Base-by-base conservation (phyloP, 2,797 vertebrate genomes). In the Cryptoblepharus egeriae region DNA sequence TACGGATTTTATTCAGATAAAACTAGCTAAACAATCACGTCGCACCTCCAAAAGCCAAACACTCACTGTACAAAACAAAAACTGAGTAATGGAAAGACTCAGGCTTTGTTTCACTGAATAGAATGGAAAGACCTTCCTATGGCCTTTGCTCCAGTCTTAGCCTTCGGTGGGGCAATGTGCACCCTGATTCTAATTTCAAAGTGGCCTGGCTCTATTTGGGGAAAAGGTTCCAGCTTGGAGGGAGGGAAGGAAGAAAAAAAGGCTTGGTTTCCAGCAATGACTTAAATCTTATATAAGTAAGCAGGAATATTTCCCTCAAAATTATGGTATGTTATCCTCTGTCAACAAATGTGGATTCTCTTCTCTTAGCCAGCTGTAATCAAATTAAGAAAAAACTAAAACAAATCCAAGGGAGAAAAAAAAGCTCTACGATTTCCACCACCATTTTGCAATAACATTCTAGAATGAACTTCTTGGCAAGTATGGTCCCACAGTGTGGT, bases 331-430 rank as follows among this genome's bases (percentile, higher is more conserved):
- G 16, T 11, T n/a, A 49, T 72, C n/a, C 24, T 42, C 55, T 60
- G 24, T 63, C 42, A 64, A 75, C 49, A 42, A 75, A 75, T 35
- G 52, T n/a, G 22, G 87, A 39, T 67, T 68, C 35, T 85, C 90
- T 92, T 87, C 89, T 91, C 90, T 89, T 88, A 92, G 84, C 32
- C 84, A 80, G 55, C 81, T 90, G 86, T 88, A 92, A 88, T 87
- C 85, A 92, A 91, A 88, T 86, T 78, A 76, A 71, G 79, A 86
- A 87, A 85, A 87, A 79, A 87, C 81, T 81, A 89, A 87, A 89
- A 72, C 78, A 86, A 90, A 86, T 87, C 61, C 90, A 74, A 72
- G 82, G 35, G 32, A 26, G 15, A 15, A 80, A 39, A 87, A 67
- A 90, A 86, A 67, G 39, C 39, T 32, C 82, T 82, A 79, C 85